These are phyloP conservation scores for Drosophila pachea DNA, from an alignment of 1,140 invertebrate species.

Conservation along the genomic window DNA sequence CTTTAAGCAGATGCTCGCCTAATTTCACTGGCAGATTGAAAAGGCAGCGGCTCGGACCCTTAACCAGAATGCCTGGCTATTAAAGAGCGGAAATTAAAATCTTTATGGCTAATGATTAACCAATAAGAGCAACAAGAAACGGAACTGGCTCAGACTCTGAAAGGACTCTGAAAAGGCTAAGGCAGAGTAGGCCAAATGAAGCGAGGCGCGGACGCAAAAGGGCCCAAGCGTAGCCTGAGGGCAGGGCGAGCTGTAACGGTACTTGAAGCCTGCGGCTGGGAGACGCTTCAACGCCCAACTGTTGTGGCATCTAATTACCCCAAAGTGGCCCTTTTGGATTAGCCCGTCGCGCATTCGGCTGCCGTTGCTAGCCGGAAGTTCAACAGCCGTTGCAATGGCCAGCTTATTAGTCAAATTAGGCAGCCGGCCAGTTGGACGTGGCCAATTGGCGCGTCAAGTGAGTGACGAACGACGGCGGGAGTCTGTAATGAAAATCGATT, in stretches of 20 bases:
- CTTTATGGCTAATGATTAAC: conserved; percentile 77
- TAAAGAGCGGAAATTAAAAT: conserved; percentile 77
- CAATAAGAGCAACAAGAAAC: conserved; percentile 56
- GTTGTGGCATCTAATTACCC: conserved; percentile 72
- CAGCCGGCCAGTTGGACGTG: conserved; percentile 50
- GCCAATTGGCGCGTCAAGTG: conserved; percentile 74
- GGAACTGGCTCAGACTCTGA: conserved; percentile 20
- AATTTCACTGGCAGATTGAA: conserved; percentile 52
- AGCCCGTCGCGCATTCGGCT: conserved; percentile 24
- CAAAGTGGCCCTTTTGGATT: conserved; percentile 58
- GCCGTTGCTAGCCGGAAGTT: conserved; percentile 61
- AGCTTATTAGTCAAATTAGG: conserved; percentile 76
- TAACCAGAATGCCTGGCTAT: conserved; percentile 39
- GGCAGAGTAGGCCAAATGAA: conserved; percentile 21
- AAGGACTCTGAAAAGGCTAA: conserved; percentile 6
- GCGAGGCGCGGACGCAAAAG: background rate
- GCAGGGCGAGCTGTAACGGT: conserved; percentile 1
- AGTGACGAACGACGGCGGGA: conserved; percentile 57
- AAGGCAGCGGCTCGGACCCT: conserved; percentile 27
- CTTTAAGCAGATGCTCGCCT: conserved; percentile 33
- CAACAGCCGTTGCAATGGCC: conserved; percentile 75
- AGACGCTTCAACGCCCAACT: conserved; percentile 55
- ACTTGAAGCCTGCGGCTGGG: conserved; percentile 28
- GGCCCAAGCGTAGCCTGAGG: background rate
- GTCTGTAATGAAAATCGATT: conserved; percentile 74